Conservation (phyloP, 2,888 invertebrate genomes). For the Agrenia bidenticulata region DNA sequence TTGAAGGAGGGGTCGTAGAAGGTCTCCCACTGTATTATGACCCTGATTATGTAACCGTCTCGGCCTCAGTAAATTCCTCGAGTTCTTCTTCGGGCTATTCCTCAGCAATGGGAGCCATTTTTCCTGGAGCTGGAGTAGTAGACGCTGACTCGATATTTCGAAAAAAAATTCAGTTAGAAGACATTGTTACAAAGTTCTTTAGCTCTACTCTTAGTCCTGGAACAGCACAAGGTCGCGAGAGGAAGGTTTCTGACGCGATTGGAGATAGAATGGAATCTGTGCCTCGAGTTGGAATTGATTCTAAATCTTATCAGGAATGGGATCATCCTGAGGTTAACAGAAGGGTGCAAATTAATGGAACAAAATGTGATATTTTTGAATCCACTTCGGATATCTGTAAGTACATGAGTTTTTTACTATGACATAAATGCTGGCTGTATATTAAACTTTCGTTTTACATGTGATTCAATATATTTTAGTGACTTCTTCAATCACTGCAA, state of each 20-base stretch:
- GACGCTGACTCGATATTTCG: constrained; percentile 35
- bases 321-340: constrained; percentile 34
- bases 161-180: constrained; percentile 41
- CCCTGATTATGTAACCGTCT: constrained; percentile 21
- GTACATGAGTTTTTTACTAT: constrained; percentile 8
- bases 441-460: too few relatives aligned
- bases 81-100: constrained; percentile 8
- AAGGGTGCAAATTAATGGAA: constrained; percentile 27
- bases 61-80: not conserved
- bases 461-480: constrained; percentile 26
- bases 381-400: constrained; percentile 38
- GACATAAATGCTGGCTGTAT: too few relatives aligned
- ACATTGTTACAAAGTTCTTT: constrained; percentile 44
- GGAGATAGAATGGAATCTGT: not conserved
- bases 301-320: constrained; percentile 41
- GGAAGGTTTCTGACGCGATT: not conserved
- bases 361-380: constrained; percentile 40
- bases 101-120: not conserved
- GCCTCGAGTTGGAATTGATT: constrained; percentile 40
- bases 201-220: constrained; percentile 21
- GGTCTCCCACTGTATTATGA: constrained; percentile 39
- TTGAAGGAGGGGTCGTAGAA: constrained; percentile 43
- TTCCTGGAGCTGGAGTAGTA: constrained; percentile 22
- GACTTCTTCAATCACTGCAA: constrained; percentile 31
- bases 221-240: not conserved